Evolutionary conservation across 2,797 vertebrate genomes (phyloP), one percentile per base, ranked within the genome.

Genomic region (Sebastes flavidus): DNA sequence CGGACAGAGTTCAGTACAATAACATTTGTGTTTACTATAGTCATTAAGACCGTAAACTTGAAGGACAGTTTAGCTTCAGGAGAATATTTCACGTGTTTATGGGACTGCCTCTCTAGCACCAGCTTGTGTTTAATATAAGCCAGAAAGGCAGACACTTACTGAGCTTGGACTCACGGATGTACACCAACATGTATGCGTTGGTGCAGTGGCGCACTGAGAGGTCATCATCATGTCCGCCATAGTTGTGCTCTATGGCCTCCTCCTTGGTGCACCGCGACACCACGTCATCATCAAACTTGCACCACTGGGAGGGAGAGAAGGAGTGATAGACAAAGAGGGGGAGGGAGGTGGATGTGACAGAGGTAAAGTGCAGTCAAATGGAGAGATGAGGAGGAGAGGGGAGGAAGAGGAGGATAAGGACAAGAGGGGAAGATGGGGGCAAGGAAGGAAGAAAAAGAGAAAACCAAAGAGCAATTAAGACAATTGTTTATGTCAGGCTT

Each of bases 221-320:
- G 92, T 99, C 98, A 0, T 99, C 98, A 0, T 99, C 98, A 1
- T 99, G 98, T 8, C 99, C 98, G 0, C 98, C 98, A 0, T 99
- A 99, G 94, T 99, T 99, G 95, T 99, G 98, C 69, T 99, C 99
- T 27, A 99, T 99, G 9, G 98, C 98, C 88, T 99, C 99, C 89
- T 99, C 98, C 88, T 99, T 99, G 38, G 99, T 99, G 93, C 98
- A 99, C 74, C 98, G 94, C 0, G 99, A 99, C 74, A 99, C 98
- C 0, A 99, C 98, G 0, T 99, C 98, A 0, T 99, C 99, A 0
- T 99, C 99, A 60, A 99, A 99, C 84, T 99, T 99, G 87, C 98
- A 99, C 98, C 98, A 99, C 99, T 99, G 78, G 20, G 20, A 72
- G 74, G 20, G 22, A 30, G 32, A 55, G 7, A 13, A 2, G 22